Percentiles rank a stretch among this genome's conserved stretches.
These are phyloP conservation scores for Pycnonotus jocosus DNA, from an alignment of 2,113 vertebrate genomes.

Conservation along the genomic window DNA sequence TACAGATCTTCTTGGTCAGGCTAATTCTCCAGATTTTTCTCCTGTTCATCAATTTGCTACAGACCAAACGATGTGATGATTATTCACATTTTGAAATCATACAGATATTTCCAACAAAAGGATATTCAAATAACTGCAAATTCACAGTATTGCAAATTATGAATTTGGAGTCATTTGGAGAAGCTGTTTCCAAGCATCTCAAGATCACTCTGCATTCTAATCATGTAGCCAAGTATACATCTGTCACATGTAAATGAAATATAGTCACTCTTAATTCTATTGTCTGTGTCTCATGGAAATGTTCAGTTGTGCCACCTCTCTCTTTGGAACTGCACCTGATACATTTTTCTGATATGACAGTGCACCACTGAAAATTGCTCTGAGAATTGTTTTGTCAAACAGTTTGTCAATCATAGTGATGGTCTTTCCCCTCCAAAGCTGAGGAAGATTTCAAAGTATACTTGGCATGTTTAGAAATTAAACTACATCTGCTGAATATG, in stretches of 20 bases:
- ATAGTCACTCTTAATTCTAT: conserved; percentile 1
- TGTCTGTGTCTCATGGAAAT: background rate
- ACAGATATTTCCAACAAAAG: background rate
- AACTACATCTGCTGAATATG: background rate
- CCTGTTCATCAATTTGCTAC: background rate
- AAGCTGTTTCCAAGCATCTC: background rate
- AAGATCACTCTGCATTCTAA: background rate
- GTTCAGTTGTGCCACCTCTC: background rate
- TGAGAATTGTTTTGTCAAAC: conserved; percentile 5
- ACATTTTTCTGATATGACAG: background rate
- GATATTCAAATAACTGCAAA: background rate
- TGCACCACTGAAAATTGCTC: background rate
- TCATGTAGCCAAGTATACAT: background rate
- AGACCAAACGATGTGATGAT: background rate
- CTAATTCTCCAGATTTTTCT: background rate
- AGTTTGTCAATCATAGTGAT: background rate
- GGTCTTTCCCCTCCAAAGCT: background rate
- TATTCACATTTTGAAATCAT: background rate
- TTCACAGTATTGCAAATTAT: accelerated
- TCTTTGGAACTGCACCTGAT: background rate
- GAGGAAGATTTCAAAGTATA: background rate
- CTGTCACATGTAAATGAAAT: background rate
- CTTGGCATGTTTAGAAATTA: background rate
- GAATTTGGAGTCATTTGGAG: background rate
- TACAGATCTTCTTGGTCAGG: background rate